Percentiles rank a stretch among this genome's conserved stretches.
phyloP scores from a whole-genome alignment of 1,140 invertebrate genomes.

The Apis cerana region DNA sequence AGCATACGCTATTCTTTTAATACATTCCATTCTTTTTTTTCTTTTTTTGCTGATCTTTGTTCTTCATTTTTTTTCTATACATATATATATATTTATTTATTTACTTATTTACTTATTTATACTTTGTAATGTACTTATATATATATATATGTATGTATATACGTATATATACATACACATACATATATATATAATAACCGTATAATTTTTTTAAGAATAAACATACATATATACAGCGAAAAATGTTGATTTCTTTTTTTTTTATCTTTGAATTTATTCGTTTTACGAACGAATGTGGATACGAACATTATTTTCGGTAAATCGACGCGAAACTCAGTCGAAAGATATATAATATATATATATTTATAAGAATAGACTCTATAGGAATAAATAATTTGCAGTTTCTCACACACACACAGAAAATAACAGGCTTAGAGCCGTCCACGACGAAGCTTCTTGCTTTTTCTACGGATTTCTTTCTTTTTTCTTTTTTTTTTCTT shows the following conservation, averaged over 20 bases:
- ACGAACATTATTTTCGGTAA: constrained; percentile 14
- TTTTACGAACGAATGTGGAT: neutral
- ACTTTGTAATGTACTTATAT: constrained; percentile 12
- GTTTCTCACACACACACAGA: constrained; percentile 12
- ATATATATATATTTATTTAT: constrained; percentile 9
- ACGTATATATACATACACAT: constrained; percentile 14
- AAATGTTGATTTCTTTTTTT: constrained; percentile 21
- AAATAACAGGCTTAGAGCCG: constrained; percentile 45
- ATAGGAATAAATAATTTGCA: constrained; percentile 50
- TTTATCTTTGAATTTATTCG: constrained; percentile 4
- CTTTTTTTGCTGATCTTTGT: neutral
- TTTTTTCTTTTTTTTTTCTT: neutral
- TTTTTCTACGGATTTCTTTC: constrained; percentile 13
- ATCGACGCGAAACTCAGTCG: constrained; percentile 41
- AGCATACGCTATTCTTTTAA: constrained; percentile 34
- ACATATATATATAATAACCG: constrained; percentile 37
- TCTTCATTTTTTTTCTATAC: neutral
- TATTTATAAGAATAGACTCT: constrained; percentile 54
- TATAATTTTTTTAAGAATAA: constrained; percentile 48
- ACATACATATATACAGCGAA: constrained; percentile 54
- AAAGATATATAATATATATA: constrained; percentile 31
- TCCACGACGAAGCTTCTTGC: constrained; percentile 42
- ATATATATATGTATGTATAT: constrained; percentile 8
- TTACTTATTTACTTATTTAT: constrained; percentile 33
- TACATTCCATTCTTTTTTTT: neutral